These are phyloP conservation scores for Agrilus biguttatus DNA, from an alignment of 2,888 invertebrate species.

Conservation along the genomic window DNA sequence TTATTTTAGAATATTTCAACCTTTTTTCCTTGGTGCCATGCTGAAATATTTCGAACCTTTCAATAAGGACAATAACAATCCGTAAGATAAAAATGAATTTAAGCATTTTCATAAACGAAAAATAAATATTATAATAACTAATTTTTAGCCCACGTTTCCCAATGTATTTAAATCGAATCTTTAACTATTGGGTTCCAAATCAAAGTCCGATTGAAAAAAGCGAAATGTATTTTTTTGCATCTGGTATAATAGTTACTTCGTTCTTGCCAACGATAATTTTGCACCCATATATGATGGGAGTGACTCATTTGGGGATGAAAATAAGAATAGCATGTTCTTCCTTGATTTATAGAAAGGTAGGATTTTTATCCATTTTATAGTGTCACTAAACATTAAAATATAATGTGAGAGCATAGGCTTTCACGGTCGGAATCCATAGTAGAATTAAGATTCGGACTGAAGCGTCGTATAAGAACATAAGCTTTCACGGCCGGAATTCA, in stretches of 20 bases:
- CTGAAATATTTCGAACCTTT: constrained; percentile 38
- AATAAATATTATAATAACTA: background rate
- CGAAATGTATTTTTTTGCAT: constrained; percentile 44
- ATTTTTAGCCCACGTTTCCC: constrained; percentile 23
- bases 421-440: too few species aligned
- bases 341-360: constrained; percentile 63
- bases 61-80: constrained; percentile 17
- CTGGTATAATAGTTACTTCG: constrained; percentile 38
- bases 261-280: constrained; percentile 47
- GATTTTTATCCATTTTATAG: constrained; percentile 11
- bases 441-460: too few species aligned
- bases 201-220: constrained; percentile 20
- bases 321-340: constrained; percentile 57
- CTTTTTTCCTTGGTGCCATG: constrained; percentile 37
- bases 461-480: too few species aligned
- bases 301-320: constrained; percentile 56
- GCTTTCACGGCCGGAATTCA: too few species aligned
- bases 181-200: constrained; percentile 26
- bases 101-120: background rate
- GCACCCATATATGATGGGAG: constrained; percentile 57
- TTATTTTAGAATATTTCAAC: constrained; percentile 34
- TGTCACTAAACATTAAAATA: too few species aligned
- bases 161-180: constrained; percentile 19
- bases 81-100: constrained; percentile 14
- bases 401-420: too few species aligned